Evolutionary conservation across 2,888 invertebrate genomes (phyloP), one percentile per base, ranked within the genome.

Genomic region (Chaetogeoica ovagalla): DNA sequence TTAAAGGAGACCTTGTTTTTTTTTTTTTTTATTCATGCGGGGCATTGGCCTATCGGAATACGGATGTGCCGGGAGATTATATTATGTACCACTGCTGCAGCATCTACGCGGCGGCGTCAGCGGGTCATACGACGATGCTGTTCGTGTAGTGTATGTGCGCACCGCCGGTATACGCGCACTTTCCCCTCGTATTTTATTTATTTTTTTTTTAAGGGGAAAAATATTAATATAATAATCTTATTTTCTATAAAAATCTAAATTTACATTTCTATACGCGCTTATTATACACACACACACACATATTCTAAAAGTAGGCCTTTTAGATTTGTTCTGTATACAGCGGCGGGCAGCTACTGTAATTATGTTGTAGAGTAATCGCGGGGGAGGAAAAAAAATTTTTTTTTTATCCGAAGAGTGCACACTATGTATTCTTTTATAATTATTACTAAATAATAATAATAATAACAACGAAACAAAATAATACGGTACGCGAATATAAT

Each of bases 11-110:
- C 75, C 75, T 76, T 76, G 75, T 76, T 59, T 30, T 30, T 30
- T 30, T 30, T 30, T 30, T 30, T 30, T 30, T 30, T 59, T 75
- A 75, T 75, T 76, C 75, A 68, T 43, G 57, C 59, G 39, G 75
- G 75, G 75, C 75, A 76, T 59, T 76, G 75, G 75, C 75, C 75
- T 76, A 60, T 76, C 15, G 57, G 55, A 65, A 68, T 65, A 43
- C 59, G 57, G 66, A 59, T 71, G 37, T 74, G 39, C 74, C 55
- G 30, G 63, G 55, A 74, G 52, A 74, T 65, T 57, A 65, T 21
- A 48, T 48, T 30, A 4, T 30, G 48, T 48, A 48, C 48, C 9
- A 6, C 43, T 9, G 8, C 43, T 5, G 43, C 43, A 7, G 43
- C 43, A 9, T 3, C 15, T 9, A 21, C 21, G 59, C 21, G 57